phyloP scores from a whole-genome alignment of 2,113 vertebrate species.

The Sturnira hondurensis region DNA sequence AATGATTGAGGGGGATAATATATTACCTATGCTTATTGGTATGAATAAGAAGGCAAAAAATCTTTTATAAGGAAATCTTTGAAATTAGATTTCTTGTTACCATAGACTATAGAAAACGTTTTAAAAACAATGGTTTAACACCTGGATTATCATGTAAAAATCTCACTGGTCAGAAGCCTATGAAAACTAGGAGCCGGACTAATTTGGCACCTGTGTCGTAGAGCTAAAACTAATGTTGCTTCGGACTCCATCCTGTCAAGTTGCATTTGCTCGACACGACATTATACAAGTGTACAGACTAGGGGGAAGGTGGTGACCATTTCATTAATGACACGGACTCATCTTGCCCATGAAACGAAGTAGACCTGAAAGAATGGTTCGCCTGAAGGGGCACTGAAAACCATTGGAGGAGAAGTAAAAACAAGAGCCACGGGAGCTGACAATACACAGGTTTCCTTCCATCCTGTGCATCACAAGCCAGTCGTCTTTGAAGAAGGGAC shows the following conservation, averaged over 20 bases:
- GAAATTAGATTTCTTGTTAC: not conserved
- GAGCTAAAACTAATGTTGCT: not conserved
- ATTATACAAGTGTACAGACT: too few species aligned
- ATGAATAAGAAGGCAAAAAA: not conserved
- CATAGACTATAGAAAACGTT: not conserved
- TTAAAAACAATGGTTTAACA: not conserved
- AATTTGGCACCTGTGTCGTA: not conserved
- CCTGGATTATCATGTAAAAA: not conserved
- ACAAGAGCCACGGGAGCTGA: accelerated
- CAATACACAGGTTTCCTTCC: accelerated
- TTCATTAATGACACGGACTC: not conserved
- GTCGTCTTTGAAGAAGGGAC: not conserved
- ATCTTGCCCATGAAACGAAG: not conserved
- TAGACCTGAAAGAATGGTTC: not conserved
- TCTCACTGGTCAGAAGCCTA: accelerated
- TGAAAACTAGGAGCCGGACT: not conserved
- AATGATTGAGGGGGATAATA: not conserved
- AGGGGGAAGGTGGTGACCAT: accelerated
- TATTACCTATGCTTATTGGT: too few species aligned
- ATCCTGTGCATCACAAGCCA: accelerated
- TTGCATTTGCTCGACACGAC: too few species aligned
- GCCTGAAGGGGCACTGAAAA: not conserved
- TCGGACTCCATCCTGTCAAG: not conserved
- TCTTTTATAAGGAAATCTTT: not conserved
- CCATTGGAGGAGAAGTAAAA: not conserved